Conservation (phyloP, 2,888 invertebrate species). For the Labia minor region DNA sequence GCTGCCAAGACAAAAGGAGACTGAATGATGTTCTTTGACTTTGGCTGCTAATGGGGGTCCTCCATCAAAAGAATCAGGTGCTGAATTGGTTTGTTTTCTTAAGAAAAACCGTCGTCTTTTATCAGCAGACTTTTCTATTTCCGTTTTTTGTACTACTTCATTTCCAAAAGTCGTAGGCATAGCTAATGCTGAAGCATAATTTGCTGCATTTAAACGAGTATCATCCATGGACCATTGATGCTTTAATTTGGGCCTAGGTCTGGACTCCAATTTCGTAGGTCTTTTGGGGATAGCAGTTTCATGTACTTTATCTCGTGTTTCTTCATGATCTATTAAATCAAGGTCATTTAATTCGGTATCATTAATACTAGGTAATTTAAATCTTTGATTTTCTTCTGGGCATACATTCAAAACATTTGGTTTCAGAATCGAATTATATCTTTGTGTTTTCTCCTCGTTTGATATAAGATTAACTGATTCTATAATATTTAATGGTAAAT, state of each 20-base stretch:
- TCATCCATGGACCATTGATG: slow-evolving; percentile 29
- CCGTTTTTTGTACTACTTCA: slow-evolving; percentile 9
- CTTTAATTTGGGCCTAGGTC: slow-evolving; percentile 26
- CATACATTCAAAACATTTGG: background rate
- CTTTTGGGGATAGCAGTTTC: slow-evolving; percentile 22
- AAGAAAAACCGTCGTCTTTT: slow-evolving; percentile 32
- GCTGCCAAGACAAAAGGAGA: slow-evolving; percentile 28
- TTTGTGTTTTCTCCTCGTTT: background rate
- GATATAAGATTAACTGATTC: background rate
- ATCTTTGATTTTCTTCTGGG: background rate
- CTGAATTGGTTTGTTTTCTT: slow-evolving; percentile 35
- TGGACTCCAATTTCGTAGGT: slow-evolving; percentile 22
- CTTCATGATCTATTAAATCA: slow-evolving; percentile 26
- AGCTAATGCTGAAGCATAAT: slow-evolving; percentile 14
- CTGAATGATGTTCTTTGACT: slow-evolving; percentile 26
- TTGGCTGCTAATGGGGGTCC: slow-evolving; percentile 20
- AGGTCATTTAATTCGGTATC: slow-evolving; percentile 16
- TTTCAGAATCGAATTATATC: background rate
- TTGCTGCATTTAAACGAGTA: slow-evolving; percentile 20
- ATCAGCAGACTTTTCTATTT: slow-evolving; percentile 27
- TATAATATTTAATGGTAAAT: background rate
- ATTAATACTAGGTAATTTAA: background rate
- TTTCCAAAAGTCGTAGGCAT: background rate
- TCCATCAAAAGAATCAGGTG: slow-evolving; percentile 34
- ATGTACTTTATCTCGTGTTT: slow-evolving; percentile 24